Percentiles rank a stretch among this genome's conserved stretches.
These are phyloP conservation scores for Dufourea novaeangliae DNA, from an alignment of 1,140 invertebrate species.

Conservation along the genomic window DNA sequence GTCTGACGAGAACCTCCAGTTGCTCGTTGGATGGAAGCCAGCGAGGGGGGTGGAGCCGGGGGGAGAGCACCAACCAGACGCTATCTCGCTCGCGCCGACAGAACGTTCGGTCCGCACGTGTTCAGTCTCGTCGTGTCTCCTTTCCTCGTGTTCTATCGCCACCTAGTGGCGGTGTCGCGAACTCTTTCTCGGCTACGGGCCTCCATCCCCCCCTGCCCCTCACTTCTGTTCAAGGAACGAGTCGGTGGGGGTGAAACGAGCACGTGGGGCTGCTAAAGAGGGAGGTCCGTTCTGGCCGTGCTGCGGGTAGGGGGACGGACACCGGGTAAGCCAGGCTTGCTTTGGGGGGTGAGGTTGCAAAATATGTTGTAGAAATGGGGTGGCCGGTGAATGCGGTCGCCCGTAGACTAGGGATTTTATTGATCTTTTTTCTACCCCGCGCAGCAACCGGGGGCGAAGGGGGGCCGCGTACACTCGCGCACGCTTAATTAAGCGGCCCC, in stretches of 20 bases:
- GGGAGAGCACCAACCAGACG: neutral
- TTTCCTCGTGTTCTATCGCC: slow-evolving; percentile 61
- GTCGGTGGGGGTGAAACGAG: slow-evolving; percentile 53
- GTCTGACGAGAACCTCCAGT: slow-evolving; percentile 62
- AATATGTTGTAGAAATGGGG: slow-evolving; percentile 79
- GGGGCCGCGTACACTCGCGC: slow-evolving; percentile 43
- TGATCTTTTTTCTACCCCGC: slow-evolving; percentile 76
- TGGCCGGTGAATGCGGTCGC: slow-evolving; percentile 77
- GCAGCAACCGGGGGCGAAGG: neutral
- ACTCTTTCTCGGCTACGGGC: slow-evolving; percentile 52
- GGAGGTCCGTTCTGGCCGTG: slow-evolving; percentile 31
- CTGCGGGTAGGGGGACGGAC: slow-evolving; percentile 31
- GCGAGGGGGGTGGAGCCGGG: slow-evolving; percentile 24
- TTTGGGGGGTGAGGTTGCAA: slow-evolving; percentile 70
- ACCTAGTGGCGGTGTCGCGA: slow-evolving; percentile 65
- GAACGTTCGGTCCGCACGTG: slow-evolving; percentile 2
- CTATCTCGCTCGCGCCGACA: slow-evolving; percentile 2
- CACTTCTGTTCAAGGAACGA: too few species aligned
- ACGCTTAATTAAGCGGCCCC: slow-evolving; percentile 67
- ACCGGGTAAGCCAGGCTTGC: slow-evolving; percentile 35
- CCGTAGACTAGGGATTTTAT: slow-evolving; percentile 79
- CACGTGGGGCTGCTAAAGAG: slow-evolving; percentile 52
- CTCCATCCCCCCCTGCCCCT: slow-evolving; percentile 43
- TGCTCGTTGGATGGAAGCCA: slow-evolving; percentile 54
- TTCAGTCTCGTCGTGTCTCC: slow-evolving; percentile 34